Base-by-base conservation (phyloP, 1,140 invertebrate genomes). In the Onthophagus taurus region DNA sequence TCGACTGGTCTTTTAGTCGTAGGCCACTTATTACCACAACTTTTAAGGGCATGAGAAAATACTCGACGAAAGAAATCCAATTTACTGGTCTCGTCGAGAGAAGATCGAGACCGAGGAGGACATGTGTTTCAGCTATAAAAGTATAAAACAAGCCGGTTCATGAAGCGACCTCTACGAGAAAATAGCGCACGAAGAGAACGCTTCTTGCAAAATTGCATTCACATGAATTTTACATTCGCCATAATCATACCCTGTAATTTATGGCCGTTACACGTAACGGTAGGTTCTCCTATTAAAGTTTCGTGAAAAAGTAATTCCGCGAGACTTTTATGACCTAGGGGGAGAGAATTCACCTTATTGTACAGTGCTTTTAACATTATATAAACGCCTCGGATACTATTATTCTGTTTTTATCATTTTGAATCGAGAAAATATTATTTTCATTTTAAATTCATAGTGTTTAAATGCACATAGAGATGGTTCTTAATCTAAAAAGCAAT, bases 151-250 rank as follows among this genome's bases (percentile, higher is more conserved):
- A 26, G 29, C 23, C 12, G 19, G 20, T 19, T 23, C 24, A 16
- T 14, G 30, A 16, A 19, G 39, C 21, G 13, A 13, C 13, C 24
- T 8, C 23, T 7, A 4, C n/a, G 18, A 17, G 17, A 39, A n/a
- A 39, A 21, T 14, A n/a, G n/a, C n/a, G n/a, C n/a, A n/a, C n/a
- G n/a, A n/a, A 20, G 18, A 21, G 24, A 17, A 21, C 31, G 21
- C 37, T 43, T 33, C 42, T 48, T 44, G 47, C 42, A 34, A 39
- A 48, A 48, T 48, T 48, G 47, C 47, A 48, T 38, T 45, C 47
- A 42, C 42, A 48, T 48, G 47, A 48, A 48, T 48, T 48, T 48
- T 48, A 48, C 48, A 49, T 49, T 45, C 48, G 42, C 34, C 34
- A 36, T 36, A 36, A 36, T 36, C 34, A 21, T 36, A 36, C 23